These are phyloP conservation scores for Scaptomyza flava DNA, from an alignment of 2,888 invertebrate genomes.

Conservation along the genomic window DNA sequence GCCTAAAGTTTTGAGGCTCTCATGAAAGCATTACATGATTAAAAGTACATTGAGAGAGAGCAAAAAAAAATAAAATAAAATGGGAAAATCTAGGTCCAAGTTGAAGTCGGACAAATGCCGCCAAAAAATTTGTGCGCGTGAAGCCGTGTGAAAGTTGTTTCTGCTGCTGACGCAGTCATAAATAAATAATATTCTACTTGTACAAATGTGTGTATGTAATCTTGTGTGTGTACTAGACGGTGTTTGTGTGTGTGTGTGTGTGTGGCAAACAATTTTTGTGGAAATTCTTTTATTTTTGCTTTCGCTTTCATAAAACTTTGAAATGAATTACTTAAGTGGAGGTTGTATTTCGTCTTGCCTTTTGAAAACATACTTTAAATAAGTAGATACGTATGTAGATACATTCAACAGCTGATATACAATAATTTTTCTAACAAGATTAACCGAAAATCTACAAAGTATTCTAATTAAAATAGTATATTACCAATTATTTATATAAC, in stretches of 20 bases:
- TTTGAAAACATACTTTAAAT: background rate
- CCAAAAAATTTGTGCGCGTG: slow-evolving; percentile 53
- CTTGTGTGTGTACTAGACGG: slow-evolving; percentile 11
- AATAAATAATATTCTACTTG: slow-evolving; percentile 70
- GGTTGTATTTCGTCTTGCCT: slow-evolving; percentile 21
- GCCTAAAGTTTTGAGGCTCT: background rate
- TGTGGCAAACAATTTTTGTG: slow-evolving; percentile 44
- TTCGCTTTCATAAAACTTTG: slow-evolving; percentile 60
- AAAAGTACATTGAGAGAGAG: background rate
- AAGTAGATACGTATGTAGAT: background rate
- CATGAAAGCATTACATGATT: slow-evolving; percentile 13
- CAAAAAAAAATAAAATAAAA: background rate
- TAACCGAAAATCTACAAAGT: background rate
- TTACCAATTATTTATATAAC: background rate
- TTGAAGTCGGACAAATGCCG: slow-evolving; percentile 44
- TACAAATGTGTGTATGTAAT: slow-evolving; percentile 25
- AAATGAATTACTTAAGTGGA: slow-evolving; percentile 69
- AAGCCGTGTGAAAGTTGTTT: slow-evolving; percentile 55
- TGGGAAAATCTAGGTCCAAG: slow-evolving; percentile 22
- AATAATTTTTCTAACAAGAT: too few relatives aligned
- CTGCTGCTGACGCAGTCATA: slow-evolving; percentile 54
- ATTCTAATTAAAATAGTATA: too few relatives aligned
- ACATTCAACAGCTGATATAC: background rate
- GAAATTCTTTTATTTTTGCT: slow-evolving; percentile 15
- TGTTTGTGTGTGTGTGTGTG: slow-evolving; percentile 45